A percentile compares a stretch with the other conserved stretches of the same genome.
phyloP scores from a whole-genome alignment of 2,797 vertebrate genomes.

The Poecilia wingei region DNA sequence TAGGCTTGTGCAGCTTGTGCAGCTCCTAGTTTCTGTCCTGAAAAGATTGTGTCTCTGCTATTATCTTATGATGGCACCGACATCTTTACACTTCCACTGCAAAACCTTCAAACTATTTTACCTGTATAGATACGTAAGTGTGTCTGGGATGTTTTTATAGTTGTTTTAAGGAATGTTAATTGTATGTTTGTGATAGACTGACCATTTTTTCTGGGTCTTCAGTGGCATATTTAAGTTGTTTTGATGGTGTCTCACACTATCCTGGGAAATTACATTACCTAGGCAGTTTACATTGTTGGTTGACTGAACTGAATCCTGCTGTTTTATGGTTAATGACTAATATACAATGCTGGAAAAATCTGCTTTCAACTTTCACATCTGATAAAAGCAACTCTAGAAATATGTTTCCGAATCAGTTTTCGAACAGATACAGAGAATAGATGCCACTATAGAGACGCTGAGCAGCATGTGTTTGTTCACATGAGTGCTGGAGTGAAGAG shows the following conservation, averaged over 20 bases:
- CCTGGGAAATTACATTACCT: neutral
- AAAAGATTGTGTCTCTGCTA: neutral
- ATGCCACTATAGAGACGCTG: neutral
- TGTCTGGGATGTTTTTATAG: neutral
- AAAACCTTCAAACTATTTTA: neutral
- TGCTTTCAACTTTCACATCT: neutral
- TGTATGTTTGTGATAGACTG: neutral
- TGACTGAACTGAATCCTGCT: neutral
- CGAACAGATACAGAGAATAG: neutral
- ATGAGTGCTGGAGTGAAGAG: constrained; percentile 18
- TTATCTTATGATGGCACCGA: neutral
- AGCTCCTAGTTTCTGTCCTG: neutral
- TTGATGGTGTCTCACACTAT: neutral
- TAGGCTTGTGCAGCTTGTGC: neutral
- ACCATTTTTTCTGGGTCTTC: neutral
- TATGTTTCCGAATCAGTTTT: neutral
- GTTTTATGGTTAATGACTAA: neutral
- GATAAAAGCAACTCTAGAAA: neutral
- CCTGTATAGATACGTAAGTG: neutral
- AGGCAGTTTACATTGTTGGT: neutral
- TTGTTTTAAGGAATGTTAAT: neutral
- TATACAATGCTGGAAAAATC: neutral
- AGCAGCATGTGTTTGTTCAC: constrained; percentile 6
- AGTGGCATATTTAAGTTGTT: neutral
- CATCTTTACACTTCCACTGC: neutral